Base-by-base conservation (phyloP, 2,888 invertebrate genomes). In the Pyrgus malvae region DNA sequence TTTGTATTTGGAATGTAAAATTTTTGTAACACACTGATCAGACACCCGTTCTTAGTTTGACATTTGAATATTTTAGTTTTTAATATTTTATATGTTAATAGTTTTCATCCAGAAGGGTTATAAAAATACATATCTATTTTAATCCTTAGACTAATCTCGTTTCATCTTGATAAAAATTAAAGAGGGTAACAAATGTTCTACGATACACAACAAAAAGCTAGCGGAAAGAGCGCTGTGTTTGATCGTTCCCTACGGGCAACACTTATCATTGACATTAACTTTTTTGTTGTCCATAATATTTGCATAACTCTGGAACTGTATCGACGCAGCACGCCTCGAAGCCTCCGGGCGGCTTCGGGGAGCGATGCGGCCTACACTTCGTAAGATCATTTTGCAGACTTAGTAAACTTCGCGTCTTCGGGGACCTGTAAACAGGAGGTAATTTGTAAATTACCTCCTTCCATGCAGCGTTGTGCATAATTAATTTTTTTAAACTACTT, bases 281-380 rank as follows among this genome's bases (percentile, higher is more conserved):
- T 89, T 89, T 90, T 90, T 88, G 87, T 86, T 87, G 88, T 89
- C 89, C 86, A 88, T 90, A 90, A 90, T 81, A 91, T 91, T 91
- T 86, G 89, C 90, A 91, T 91, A 90, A 80, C 83, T 83, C 80
- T 77, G 76, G 79, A 83, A 81, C 78, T 83, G 69, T 83, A 80
- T 82, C 78, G 71, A 66, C 70, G 72, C 66, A 69, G 75, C 78
- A 62, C 71, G 72, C 79, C 70, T 80, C 71, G 65, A 70, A 73
- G 80, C 78, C 83, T 76, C 62, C 69, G 66, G 85, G 86, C 85
- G 78, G 69, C 79, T 70, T 66, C 75, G 67, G 81, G 80, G 80
- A 80, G 64, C 70, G 58, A 72, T 72, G 67, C 72, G 68, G 78
- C 80, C 82, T 79, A 78, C 78, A 88, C 88, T 87, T 87, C 80